Evolutionary conservation across 2,113 vertebrate genomes (phyloP), one percentile per base, ranked within the genome.

Genomic region (Corynorhinus townsendii): DNA sequence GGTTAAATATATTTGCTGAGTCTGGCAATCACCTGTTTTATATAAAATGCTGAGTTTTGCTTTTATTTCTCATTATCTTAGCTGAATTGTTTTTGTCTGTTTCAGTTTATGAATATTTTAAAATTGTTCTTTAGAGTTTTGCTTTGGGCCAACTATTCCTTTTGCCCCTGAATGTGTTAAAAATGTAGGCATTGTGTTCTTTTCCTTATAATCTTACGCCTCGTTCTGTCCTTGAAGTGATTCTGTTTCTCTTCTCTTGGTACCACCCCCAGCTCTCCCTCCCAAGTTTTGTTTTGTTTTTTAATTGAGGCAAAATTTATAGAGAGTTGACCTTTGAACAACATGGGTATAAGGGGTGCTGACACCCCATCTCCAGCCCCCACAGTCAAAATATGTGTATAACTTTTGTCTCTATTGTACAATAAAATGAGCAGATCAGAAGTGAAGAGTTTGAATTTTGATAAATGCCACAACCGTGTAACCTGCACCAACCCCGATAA

Each of bases 131-230:
- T 84, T 10, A 94, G 59, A 35, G 86, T 95, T 93, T 91, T 96
- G 89, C 7, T 97, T 97, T 88, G 64, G 85, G 43, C 56, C 59
- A 95, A 49, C 8, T 20, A 76, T 1, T 0, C 90, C 49, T 26
- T 96, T 97, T 96, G 90, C 11, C 43, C 35, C 5, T 81, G n/a
- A 59, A 95, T 54, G 28, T 97, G 30, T 95, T 43, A 75, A 95
- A 92, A 79, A 10, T 49, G 33, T 71, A 86, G 40, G 45, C 26
- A 68, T 90, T 6, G 7, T 59, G 4, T 80, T 94, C n/a, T 83
- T 20, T 91, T 92, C 22, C 33, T 89, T 62, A 59, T 15, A 43
- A 72, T 76, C 62, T 80, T 56, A 76, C 49, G 15, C 69, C 38
- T 93, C 28, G 56, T 83, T 83, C 30, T 83, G 20, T 56, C 16